A percentile compares a stretch with the other conserved stretches of the same genome.
Conservation (phyloP, 2,888 invertebrate species). For the Lasioglossum figueresi region DNA sequence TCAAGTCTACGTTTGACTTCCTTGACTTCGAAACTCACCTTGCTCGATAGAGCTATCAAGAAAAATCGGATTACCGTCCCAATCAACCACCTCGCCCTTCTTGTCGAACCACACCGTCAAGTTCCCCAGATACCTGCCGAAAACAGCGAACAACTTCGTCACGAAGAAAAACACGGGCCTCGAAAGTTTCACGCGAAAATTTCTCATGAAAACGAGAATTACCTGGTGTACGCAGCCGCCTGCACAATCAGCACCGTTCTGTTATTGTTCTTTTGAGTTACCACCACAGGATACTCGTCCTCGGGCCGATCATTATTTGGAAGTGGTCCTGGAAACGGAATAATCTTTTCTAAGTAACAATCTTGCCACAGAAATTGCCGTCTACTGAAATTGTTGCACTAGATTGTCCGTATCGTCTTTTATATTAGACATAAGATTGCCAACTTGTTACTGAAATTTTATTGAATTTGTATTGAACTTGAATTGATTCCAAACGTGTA, state of each 20-base stretch:
- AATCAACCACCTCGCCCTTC: conserved; percentile 87
- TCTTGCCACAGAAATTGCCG: background rate
- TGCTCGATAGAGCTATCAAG: conserved; percentile 87
- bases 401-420: background rate
- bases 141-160: conserved; percentile 49
- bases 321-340: conserved; percentile 67
- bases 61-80: conserved; percentile 91
- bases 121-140: conserved; percentile 89
- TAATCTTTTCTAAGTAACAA: background rate
- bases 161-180: conserved; percentile 5
- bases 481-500: no score
- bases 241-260: conserved; percentile 89
- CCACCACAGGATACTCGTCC: conserved; percentile 90
- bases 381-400: background rate
- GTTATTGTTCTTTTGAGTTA: conserved; percentile 85
- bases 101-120: conserved; percentile 89
- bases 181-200: background rate
- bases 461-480: no score
- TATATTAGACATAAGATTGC: no score
- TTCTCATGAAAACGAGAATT: conserved; percentile 2
- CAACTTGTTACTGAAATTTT: no score
- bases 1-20: background rate
- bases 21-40: conserved; percentile 84
- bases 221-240: conserved; percentile 89
- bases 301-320: conserved; percentile 80